These are phyloP conservation scores for Alitta virens DNA, from an alignment of 2,888 invertebrate genomes.

Conservation along the genomic window DNA sequence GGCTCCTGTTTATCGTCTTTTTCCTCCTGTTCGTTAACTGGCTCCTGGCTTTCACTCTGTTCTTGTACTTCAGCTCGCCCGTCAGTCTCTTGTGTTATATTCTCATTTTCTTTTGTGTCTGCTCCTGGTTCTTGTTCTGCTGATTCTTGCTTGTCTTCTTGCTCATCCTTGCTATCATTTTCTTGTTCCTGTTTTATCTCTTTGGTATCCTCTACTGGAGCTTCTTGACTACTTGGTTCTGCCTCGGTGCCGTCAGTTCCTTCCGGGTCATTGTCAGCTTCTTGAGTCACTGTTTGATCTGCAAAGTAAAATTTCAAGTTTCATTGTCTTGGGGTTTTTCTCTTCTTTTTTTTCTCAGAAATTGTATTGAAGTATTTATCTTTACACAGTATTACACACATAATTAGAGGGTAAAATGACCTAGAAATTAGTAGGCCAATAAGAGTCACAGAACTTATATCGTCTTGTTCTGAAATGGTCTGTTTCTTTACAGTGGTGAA, in stretches of 20 bases:
- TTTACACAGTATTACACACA: too few relatives aligned
- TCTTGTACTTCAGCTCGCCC: conserved; percentile 10
- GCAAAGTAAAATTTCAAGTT: too few relatives aligned
- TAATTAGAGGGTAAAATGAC: too few relatives aligned
- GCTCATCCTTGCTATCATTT: neutral
- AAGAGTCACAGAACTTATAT: too few relatives aligned
- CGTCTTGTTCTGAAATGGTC: too few relatives aligned
- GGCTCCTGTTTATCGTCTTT: conserved; percentile 9
- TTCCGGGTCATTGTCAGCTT: neutral
- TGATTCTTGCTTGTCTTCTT: neutral
- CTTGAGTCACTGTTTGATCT: conserved; percentile 2
- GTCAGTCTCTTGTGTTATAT: neutral
- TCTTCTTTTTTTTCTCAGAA: too few relatives aligned
- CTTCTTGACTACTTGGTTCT: neutral
- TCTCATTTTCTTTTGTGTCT: conserved; percentile 1
- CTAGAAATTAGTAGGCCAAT: too few relatives aligned
- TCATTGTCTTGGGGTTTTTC: too few relatives aligned
- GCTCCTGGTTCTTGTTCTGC: neutral
- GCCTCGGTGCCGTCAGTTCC: neutral
- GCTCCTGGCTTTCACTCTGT: conserved; percentile 19
- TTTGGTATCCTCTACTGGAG: too few relatives aligned
- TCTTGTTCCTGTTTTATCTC: too few relatives aligned
- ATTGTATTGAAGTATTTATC: too few relatives aligned
- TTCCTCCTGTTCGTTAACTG: conserved; percentile 1
- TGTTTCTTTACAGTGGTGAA: too few relatives aligned